These are phyloP conservation scores for Brenthis hecate DNA, from an alignment of 2,888 invertebrate genomes.

Conservation along the genomic window DNA sequence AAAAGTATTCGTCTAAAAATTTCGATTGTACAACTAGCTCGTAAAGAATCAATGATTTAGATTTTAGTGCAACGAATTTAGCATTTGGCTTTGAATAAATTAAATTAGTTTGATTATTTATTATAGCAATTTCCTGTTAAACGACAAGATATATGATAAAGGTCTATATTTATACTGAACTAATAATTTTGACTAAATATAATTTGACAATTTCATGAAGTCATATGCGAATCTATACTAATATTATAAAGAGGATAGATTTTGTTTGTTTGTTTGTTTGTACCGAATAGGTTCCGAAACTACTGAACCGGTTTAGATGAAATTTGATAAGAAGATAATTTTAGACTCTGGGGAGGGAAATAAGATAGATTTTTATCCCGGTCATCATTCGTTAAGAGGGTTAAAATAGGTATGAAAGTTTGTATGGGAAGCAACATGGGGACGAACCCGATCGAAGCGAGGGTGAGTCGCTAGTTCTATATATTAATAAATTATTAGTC, in stretches of 20 bases:
- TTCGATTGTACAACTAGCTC: not conserved
- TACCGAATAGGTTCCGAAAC: too few species aligned
- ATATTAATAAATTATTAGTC: too few species aligned
- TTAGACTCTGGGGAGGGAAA: too few species aligned
- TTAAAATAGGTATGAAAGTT: too few species aligned
- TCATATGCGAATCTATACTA: not conserved
- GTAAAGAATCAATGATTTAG: slow-evolving; percentile 17
- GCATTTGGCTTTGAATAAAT: slow-evolving; percentile 1
- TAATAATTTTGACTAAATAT: not conserved
- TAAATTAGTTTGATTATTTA: slow-evolving; percentile 24
- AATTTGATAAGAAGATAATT: too few species aligned
- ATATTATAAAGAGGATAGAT: not conserved
- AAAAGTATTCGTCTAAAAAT: not conserved
- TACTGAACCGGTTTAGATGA: too few species aligned
- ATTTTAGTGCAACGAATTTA: not conserved
- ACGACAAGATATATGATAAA: slow-evolving; percentile 8
- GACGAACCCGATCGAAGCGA: too few species aligned
- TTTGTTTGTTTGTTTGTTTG: too few species aligned
- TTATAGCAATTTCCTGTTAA: slow-evolving; percentile 24
- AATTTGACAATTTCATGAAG: slow-evolving; percentile 9
- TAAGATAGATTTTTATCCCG: too few species aligned
- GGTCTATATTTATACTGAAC: not conserved
- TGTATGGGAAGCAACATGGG: too few species aligned
- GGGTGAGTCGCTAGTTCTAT: too few species aligned
- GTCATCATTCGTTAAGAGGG: too few species aligned